Base-by-base conservation (phyloP, 1,140 invertebrate genomes). In the Neodiprion lecontei region DNA sequence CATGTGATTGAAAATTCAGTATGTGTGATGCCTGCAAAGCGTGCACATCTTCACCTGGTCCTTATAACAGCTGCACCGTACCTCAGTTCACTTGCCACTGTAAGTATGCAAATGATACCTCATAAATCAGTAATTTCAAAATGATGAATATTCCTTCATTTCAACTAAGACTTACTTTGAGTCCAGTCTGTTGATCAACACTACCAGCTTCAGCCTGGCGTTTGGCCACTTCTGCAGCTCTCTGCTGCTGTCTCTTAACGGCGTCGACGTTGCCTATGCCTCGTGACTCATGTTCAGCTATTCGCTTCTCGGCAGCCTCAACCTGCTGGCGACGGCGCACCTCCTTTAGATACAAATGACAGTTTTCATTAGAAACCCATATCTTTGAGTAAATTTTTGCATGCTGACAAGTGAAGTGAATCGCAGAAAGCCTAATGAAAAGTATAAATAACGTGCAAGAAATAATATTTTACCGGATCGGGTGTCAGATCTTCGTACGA, bases 221-320 rank as follows among this genome's bases (percentile, higher is more conserved):
- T 75, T 84, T 86, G 75, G 88, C 81, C 40, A 85, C 76, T 76
- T 89, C 85, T 67, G 85, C 81, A 66, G 78, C 77, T 66, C 77
- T 80, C 75, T 86, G 81, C 78, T 90, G 86, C 77, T 90, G 86
- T 71, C 85, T 81, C 78, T 86, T 89, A 0, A 91, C 85, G 40
- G 83, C 83, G 70, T 90, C 87, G 8, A 89, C 80, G 83, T 91
- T 88, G 78, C 90, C 90, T 28, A 91, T 87, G 14, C 91, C 91
- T 74, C 90, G 79, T 65, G 73, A 78, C 77, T 91, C 89, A 73
- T 89, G 85, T 65, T 90, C 86, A 70, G 81, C 77, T 61, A 86
- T 76, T 72, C 90, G 83, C 76, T 81, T 88, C 74, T 91, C 90
- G 69, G 90, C 91, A 28, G 91, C 91, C 79, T 90, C 90, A 10